Evolutionary conservation across 1,140 invertebrate species (phyloP).

Genomic region (Zaprionus davidi): DNA sequence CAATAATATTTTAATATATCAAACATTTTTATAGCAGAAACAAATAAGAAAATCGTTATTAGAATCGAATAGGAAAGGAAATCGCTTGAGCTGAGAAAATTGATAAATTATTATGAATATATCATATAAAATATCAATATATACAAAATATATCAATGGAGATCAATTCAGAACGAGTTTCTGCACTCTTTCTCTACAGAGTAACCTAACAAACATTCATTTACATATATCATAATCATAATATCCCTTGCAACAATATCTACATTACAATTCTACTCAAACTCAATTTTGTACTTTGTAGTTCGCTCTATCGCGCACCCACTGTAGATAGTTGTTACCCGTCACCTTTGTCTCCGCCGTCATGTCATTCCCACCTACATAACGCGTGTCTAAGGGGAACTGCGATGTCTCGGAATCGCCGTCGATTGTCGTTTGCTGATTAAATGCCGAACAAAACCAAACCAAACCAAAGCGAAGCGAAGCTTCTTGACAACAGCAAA

Average conservation of each 20-base stretch:
- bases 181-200: not conserved
- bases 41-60: no score
- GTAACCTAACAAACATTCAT: no score
- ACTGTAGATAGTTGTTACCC: conserved; percentile 1
- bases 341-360: conserved; percentile 11
- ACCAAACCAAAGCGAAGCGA: not conserved
- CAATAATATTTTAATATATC: no score
- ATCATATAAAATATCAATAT: not conserved
- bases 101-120: not conserved
- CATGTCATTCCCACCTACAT: conserved; percentile 19
- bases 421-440: conserved; percentile 42
- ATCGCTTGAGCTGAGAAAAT: not conserved
- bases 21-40: no score
- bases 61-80: no score
- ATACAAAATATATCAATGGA: not conserved
- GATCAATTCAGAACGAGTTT: not conserved
- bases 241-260: not conserved
- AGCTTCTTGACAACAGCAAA: conserved; percentile 48
- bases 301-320: not conserved
- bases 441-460: conserved; percentile 31
- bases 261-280: not conserved
- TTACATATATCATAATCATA: no score
- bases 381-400: conserved; percentile 28
- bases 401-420: conserved; percentile 27
- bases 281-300: not conserved